Evolutionary conservation across 2,797 vertebrate species (phyloP), one percentile per base, ranked within the genome.

Genomic region (Triplophysa bombifrons): DNA sequence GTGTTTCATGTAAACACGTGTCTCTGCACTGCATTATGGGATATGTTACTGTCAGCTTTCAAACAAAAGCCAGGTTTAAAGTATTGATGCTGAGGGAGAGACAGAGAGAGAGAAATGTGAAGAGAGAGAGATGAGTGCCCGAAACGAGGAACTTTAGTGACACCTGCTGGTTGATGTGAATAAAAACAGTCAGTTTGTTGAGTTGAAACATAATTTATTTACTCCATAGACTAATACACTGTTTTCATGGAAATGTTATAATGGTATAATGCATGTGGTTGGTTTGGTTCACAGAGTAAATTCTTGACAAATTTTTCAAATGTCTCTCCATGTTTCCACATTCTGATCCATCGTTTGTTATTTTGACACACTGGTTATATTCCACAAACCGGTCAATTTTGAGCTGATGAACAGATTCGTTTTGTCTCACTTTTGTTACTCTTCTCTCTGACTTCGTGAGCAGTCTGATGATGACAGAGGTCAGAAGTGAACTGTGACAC

Each of bases 141-240:
- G 41, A 41, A 41, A 64, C 20, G 14, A 73, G 0, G 84, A 75
- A 30, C 86, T 90, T 88, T 71, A 80, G 87, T 13, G 87, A 85
- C 92, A 89, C 92, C 93, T 91, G 78, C 81, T 89, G 92, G 88
- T 16, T 16, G 14, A 41, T 0, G 10, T 65, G 30, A 6, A 50
- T 12, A 66, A 11, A 16, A 1, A 14, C 56, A 13, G 56, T 1
- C 20, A 13, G 9, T 20, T 11, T 25, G 20, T 9, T 27, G 16
- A n/a, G 51, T 1, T 12, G 3, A 22, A 56, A 4, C 2, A 20
- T 13, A 14, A 11, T 13, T 4, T 5, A 60, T 12, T 58, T 25
- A 4, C 53, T n/a, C 19, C 53, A 55, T 8, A 55, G 19, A 20
- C 19, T 34, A 6, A 34, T 7, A 11, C 8, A 0, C 34, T 34